phyloP scores from a whole-genome alignment of 2,888 invertebrate genomes.

The Selenia dentaria region DNA sequence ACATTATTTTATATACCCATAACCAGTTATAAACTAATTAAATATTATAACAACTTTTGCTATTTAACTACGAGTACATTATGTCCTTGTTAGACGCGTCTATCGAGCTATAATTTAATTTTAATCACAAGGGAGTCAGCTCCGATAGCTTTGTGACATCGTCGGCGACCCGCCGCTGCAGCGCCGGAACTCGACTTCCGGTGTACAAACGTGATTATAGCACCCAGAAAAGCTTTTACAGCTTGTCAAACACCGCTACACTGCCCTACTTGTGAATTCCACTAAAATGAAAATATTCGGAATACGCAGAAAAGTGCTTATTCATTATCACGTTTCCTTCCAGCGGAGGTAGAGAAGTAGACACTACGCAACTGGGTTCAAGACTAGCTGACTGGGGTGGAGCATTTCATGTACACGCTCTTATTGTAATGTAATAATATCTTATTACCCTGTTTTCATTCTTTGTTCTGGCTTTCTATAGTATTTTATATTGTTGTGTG shows the following conservation, averaged over 20 bases:
- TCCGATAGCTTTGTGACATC: slow-evolving; percentile 11
- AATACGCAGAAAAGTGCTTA: not conserved
- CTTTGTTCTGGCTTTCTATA: too few relatives aligned
- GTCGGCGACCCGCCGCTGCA: slow-evolving; percentile 28
- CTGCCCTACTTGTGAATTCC: too few relatives aligned
- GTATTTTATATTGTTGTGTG: too few relatives aligned
- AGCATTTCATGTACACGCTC: too few relatives aligned
- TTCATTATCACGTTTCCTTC: not conserved
- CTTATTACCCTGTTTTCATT: too few relatives aligned
- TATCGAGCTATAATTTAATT: slow-evolving; percentile 7
- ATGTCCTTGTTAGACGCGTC: not conserved
- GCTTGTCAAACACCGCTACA: not conserved
- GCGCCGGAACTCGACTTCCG: slow-evolving; percentile 45
- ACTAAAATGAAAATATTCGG: not conserved
- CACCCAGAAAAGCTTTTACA: slow-evolving; percentile 14
- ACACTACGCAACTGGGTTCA: too few relatives aligned
- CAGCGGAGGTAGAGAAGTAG: too few relatives aligned
- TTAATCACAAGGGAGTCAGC: slow-evolving; percentile 4
- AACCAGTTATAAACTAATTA: too few relatives aligned
- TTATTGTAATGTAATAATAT: too few relatives aligned
- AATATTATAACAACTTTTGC: too few relatives aligned
- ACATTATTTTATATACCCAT: too few relatives aligned
- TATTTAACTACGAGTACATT: not conserved
- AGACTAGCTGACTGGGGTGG: too few relatives aligned
- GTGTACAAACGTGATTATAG: slow-evolving; percentile 13